Evolutionary conservation across 2,888 invertebrate genomes (phyloP).

Genomic region (Agriotes lineatus): DNA sequence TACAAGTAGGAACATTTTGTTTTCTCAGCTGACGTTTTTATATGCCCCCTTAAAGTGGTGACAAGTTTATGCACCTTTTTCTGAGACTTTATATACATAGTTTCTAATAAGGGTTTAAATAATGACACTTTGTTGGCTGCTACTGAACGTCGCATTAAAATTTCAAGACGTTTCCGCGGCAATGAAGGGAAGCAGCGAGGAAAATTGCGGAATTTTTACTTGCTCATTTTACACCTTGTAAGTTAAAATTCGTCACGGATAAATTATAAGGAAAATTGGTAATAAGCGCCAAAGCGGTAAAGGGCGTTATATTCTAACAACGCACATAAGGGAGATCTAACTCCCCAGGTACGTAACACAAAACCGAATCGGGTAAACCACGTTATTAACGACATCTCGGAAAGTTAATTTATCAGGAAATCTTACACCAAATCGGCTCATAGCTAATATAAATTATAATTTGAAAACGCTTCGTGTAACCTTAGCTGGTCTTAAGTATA

Average conservation of each 20-base stretch:
- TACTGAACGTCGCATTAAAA: background rate
- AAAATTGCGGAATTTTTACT: no score
- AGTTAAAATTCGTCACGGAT: no score
- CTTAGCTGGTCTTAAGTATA: slow-evolving; percentile 34
- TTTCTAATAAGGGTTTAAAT: slow-evolving; percentile 33
- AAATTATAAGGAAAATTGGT: background rate
- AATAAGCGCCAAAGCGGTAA: background rate
- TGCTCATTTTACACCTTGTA: no score
- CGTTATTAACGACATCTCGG: slow-evolving; percentile 52
- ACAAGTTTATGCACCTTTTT: slow-evolving; percentile 48
- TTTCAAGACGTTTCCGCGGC: background rate
- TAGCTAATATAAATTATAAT: slow-evolving; percentile 51
- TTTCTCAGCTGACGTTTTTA: slow-evolving; percentile 54
- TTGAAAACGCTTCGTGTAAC: slow-evolving; percentile 46
- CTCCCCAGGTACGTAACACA: slow-evolving; percentile 51
- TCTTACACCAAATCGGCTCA: slow-evolving; percentile 48
- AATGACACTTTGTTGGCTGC: slow-evolving; percentile 23
- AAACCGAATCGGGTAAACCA: slow-evolving; percentile 50
- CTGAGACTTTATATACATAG: slow-evolving; percentile 22
- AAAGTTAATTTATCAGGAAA: slow-evolving; percentile 55
- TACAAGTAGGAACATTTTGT: slow-evolving; percentile 53
- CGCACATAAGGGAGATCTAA: slow-evolving; percentile 27
- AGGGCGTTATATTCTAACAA: slow-evolving; percentile 34
- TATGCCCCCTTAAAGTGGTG: slow-evolving; percentile 46
- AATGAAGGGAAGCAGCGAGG: background rate